Evolutionary conservation across 2,797 vertebrate genomes (phyloP).

Genomic region (Chaunax sp.): DNA sequence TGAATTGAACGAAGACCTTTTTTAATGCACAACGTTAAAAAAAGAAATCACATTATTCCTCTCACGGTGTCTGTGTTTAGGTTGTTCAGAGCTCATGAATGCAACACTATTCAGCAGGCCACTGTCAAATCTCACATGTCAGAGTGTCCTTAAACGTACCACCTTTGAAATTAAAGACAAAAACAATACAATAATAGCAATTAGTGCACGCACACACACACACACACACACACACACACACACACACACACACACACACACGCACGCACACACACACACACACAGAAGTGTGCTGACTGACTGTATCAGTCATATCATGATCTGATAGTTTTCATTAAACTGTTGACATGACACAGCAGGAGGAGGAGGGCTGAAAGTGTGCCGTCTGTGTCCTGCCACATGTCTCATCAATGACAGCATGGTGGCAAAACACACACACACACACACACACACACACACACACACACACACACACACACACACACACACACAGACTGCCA

Average conservation of each 20-base stretch:
- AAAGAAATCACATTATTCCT: not conserved
- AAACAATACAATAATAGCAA: no score
- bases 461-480: not conserved
- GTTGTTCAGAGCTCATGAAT: no score
- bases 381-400: slow-evolving; percentile 9
- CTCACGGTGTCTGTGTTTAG: no score
- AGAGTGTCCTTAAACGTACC: not conserved
- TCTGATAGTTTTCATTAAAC: slow-evolving; percentile 23
- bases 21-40: no score
- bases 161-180: no score
- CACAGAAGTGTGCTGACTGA: no score
- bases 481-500: not conserved
- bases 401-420: not conserved
- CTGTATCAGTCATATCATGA: slow-evolving; percentile 1
- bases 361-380: slow-evolving; percentile 21
- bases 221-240: no score
- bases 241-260: no score
- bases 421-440: slow-evolving; percentile 13
- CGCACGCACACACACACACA: no score
- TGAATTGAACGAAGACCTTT: no score
- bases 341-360: slow-evolving; percentile 31
- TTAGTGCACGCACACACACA: no score
- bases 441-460: not conserved
- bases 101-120: not conserved
- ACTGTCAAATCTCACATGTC: not conserved